A percentile compares a stretch with the other conserved stretches of the same genome.
phyloP scores from a whole-genome alignment of 1,140 invertebrate genomes.

The Achatina immaculata region DNA sequence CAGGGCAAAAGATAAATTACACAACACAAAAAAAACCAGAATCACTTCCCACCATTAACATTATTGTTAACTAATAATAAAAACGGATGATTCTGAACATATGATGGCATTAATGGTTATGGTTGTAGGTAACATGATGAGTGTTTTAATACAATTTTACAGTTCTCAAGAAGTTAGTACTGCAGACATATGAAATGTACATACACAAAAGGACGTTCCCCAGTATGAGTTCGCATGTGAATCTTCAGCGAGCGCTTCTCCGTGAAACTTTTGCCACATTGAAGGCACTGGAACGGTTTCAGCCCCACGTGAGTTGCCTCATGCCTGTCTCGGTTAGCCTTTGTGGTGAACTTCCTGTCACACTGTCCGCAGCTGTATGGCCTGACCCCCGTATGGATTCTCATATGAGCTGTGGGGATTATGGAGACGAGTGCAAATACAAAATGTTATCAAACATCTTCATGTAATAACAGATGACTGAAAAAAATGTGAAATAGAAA shows the following conservation, averaged over 20 bases:
- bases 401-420: constrained; percentile 60
- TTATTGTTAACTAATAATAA: no score
- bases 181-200: no score
- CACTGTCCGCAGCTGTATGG: constrained; percentile 95
- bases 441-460: background rate
- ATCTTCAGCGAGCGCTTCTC: constrained; percentile 71
- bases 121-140: no score
- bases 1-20: no score
- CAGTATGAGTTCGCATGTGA: constrained; percentile 70
- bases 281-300: constrained; percentile 51
- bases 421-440: background rate
- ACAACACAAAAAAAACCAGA: no score
- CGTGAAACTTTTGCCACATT: constrained; percentile 55
- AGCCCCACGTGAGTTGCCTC: constrained; percentile 51
- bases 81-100: no score
- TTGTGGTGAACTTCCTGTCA: constrained; percentile 92
- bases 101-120: no score
- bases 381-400: constrained; percentile 80
- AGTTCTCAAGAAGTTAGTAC: no score
- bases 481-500: background rate
- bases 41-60: no score
- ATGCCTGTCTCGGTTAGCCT: constrained; percentile 92
- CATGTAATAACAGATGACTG: background rate
- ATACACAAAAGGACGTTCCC: constrained; percentile 70
- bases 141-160: no score